Evolutionary conservation across 2,888 invertebrate genomes (phyloP), one percentile per base, ranked within the genome.

Genomic region (Leucophenga montana): DNA sequence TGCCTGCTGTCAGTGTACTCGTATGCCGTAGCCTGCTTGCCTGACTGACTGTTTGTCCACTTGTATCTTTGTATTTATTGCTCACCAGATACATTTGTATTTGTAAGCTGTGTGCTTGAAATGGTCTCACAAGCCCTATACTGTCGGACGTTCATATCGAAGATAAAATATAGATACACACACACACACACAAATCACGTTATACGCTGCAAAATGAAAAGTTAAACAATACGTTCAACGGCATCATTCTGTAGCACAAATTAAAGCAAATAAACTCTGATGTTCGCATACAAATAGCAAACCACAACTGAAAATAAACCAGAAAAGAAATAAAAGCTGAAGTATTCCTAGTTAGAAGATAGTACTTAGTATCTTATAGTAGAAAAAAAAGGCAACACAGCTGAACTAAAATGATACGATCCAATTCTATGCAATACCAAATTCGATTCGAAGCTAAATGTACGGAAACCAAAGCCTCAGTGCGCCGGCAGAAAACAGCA

Each of bases 241-340:
- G n/a, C n/a, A n/a, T n/a, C 18, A 18, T 0, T 1, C 1, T 53
- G 11, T 54, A 20, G 50, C 59, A 18, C n/a, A 59, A 59, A 31
- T 33, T 27, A 59, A 59, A 33, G 59, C 59, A 59, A 59, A 59
- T 33, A 33, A 44, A 61, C 22, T 59, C 18, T 33, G 59, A 16
- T 27, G 27, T 22, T 18, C 14, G 56, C 1, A 20, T 18, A 27
- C 27, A 27, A 27, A 27, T 3, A 27, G 27, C 27, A 27, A n/a
- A 27, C 27, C 27, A 27, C 27, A 27, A 27, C 27, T 3, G 4
- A 27, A 27, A 39, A 39, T 8, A 39, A 39, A 39, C 39, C 39
- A 39, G 1, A 33, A 33, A 33, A 33, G 8, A 33, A 33, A 33
- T 1, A 39, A 11, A 39, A 3, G 27, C 27, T 27, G 27, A 27